Base-by-base conservation (phyloP, 2,888 invertebrate species). In the Cryptocephalus primarius region DNA sequence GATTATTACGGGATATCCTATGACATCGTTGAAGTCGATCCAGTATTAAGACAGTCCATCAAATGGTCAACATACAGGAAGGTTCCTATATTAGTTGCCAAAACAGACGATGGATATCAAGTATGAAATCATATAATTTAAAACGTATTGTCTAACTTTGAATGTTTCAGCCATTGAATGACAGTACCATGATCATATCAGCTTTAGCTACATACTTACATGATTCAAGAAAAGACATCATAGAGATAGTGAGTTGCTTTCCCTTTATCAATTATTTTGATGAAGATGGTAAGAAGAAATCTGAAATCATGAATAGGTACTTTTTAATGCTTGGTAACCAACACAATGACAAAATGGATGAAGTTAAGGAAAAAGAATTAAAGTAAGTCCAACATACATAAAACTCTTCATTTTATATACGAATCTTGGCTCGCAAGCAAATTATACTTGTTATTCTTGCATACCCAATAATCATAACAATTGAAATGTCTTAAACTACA, bases 21-120 rank as follows among this genome's bases (percentile, higher is more conserved):
- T 67, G 87, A 97, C 58, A 79, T 99, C 8, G 87, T 99, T 3
- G 97, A 99, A 74, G 97, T 99, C 0, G 94, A 99, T 70, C 95
- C 97, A 9, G 92, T 99, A 0, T 75, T 93, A 1, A 78, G 92
- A 13, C 85, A 86, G 58, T 87, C 95, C 58, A 84, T 95, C 46
- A 88, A 87, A 65, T 97, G 96, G 91, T 90, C 95, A 0, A 72
- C 79, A 0, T 93, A 96, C 64, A 91, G 85, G 65, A 99, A 99
- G 77, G 97, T 99, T 9, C 95, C 96, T 1, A 88, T 94, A 62
- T 69, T 94, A 39, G 72, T 95, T 40, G 83, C 83, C 1, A 79
- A 88, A 68, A 80, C 82, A 9, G 74, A 76, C 40, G 77, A 79
- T 45, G 87, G 85, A 22, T 88, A 85, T 68, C 82, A 82, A 73